phyloP scores from a whole-genome alignment of 1,140 invertebrate genomes.

The Onthophagus taurus region DNA sequence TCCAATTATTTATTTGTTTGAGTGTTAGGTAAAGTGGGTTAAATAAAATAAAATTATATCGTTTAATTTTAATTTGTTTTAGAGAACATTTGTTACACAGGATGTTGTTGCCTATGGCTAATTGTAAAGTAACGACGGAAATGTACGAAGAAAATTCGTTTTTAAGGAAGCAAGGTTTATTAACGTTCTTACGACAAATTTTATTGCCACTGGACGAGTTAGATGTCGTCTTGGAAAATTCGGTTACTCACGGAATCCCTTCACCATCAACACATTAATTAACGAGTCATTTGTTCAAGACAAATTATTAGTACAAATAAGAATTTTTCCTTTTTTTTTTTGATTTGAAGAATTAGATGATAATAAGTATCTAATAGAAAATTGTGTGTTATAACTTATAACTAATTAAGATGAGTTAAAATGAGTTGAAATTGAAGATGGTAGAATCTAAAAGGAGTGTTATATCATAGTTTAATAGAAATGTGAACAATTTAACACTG shows the following conservation, averaged over 20 bases:
- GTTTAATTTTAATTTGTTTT: conserved; percentile 12
- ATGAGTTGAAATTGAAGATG: too few relatives aligned
- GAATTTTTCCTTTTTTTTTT: neutral
- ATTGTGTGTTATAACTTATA: too few relatives aligned
- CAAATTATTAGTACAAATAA: too few relatives aligned
- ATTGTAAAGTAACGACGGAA: conserved; percentile 73
- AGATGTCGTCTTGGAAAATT: conserved; percentile 86
- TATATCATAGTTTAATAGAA: too few relatives aligned
- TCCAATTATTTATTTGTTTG: conserved; percentile 92
- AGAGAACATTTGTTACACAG: conserved; percentile 89
- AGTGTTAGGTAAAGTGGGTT: conserved; percentile 76
- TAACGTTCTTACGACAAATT: conserved; percentile 86
- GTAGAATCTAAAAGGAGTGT: too few relatives aligned
- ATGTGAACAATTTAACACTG: too few relatives aligned
- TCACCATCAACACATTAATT: conserved; percentile 32
- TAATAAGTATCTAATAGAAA: too few relatives aligned
- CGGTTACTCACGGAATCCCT: conserved; percentile 86
- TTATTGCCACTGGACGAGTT: conserved; percentile 87
- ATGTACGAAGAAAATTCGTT: conserved; percentile 97
- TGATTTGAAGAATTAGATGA: too few relatives aligned
- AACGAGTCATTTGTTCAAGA: too few relatives aligned
- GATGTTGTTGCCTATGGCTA: conserved; percentile 79
- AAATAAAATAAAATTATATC: conserved; percentile 7
- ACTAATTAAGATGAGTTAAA: too few relatives aligned
- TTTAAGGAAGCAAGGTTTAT: conserved; percentile 70